Evolutionary conservation across 2,888 invertebrate species (phyloP).

Genomic region (Microctonus hyperodae): DNA sequence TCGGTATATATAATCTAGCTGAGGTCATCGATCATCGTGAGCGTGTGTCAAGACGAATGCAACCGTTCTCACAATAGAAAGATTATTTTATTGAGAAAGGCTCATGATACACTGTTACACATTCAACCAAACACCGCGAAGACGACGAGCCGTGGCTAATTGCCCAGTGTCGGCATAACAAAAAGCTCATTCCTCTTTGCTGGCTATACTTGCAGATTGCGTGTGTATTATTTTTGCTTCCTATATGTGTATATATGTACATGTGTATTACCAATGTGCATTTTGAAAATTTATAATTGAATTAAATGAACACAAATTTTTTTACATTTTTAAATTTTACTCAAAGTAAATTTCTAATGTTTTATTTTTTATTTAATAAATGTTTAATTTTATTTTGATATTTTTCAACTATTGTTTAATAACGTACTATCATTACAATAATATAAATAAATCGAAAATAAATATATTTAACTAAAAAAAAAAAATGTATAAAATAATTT

Average conservation of each 20-base stretch:
- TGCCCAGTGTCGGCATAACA: constrained; percentile 50
- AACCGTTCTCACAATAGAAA: constrained; percentile 11
- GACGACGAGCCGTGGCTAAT: constrained; percentile 61
- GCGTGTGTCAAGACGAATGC: constrained; percentile 30
- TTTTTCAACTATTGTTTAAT: too few relatives aligned
- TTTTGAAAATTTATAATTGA: too few relatives aligned
- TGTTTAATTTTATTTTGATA: too few relatives aligned
- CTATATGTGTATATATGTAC: not conserved
- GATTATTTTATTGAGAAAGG: constrained; percentile 17
- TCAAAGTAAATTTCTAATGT: not conserved
- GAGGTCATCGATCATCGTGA: constrained; percentile 40
- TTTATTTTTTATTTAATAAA: not conserved
- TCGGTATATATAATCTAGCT: too few relatives aligned
- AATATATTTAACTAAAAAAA: too few relatives aligned
- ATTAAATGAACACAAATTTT: too few relatives aligned
- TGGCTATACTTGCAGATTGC: constrained; percentile 34
- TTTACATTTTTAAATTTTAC: too few relatives aligned
- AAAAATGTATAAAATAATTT: too few relatives aligned
- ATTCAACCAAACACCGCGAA: constrained; percentile 43
- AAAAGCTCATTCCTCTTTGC: constrained; percentile 52
- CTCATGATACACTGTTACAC: not conserved
- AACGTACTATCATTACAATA: too few relatives aligned
- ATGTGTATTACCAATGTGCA: not conserved
- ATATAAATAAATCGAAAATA: too few relatives aligned
- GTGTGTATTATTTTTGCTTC: not conserved